phyloP scores from a whole-genome alignment of 2,888 invertebrate genomes.

The Lepidocyrtinus sp. region DNA sequence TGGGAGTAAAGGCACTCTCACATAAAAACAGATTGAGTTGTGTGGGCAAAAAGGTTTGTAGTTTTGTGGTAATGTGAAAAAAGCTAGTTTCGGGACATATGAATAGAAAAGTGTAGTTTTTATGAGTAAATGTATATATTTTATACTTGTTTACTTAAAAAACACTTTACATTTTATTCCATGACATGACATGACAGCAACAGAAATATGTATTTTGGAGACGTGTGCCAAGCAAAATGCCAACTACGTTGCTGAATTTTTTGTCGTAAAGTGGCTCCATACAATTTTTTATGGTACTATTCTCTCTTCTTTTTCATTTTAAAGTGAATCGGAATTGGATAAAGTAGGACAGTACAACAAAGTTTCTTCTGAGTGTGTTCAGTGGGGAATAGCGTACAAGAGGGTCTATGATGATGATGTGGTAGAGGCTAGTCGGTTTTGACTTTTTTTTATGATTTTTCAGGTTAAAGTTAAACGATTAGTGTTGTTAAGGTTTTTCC shows the following conservation, averaged over 20 bases:
- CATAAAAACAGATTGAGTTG: neutral
- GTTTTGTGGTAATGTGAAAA: neutral
- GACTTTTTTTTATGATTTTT: constrained; percentile 17
- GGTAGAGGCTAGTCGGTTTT: neutral
- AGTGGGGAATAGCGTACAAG: neutral
- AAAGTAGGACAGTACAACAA: neutral
- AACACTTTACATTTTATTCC: constrained; percentile 15
- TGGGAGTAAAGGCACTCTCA: neutral
- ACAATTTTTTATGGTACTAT: neutral
- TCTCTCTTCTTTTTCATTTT: neutral
- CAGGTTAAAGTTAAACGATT: constrained; percentile 32
- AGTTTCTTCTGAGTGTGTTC: neutral
- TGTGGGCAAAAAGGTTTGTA: neutral
- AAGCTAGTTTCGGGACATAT: neutral
- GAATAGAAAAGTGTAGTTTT: too few species aligned
- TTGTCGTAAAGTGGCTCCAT: constrained; percentile 27
- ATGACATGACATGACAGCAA: too few species aligned
- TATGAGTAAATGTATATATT: neutral
- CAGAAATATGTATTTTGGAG: neutral
- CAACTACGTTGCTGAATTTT: neutral
- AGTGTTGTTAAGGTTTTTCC: constrained; percentile 29
- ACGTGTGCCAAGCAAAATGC: neutral
- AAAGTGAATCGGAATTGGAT: neutral
- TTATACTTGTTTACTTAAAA: neutral
- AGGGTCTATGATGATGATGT: constrained; percentile 1